A percentile compares a stretch with the other conserved stretches of the same genome.
phyloP scores from a whole-genome alignment of 2,113 vertebrate genomes.

The Equus quagga region DNA sequence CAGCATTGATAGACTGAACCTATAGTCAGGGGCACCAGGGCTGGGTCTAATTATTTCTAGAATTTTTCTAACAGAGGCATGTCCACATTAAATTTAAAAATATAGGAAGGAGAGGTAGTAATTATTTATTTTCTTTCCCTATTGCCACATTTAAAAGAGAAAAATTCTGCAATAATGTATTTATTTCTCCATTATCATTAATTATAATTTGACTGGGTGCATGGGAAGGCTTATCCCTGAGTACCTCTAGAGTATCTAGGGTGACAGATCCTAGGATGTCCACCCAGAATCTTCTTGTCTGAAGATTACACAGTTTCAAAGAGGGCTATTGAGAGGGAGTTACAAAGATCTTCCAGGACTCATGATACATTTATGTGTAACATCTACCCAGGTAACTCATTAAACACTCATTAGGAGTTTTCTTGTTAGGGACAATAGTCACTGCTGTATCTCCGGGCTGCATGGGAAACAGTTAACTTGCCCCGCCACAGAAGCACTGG shows the following conservation, averaged over 20 bases:
- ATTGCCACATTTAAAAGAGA: neutral
- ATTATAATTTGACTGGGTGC: neutral
- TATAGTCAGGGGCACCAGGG: neutral
- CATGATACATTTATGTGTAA: no score
- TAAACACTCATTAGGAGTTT: neutral
- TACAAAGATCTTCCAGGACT: neutral
- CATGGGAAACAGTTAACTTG: no score
- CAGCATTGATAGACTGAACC: fast-evolving
- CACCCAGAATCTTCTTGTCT: neutral
- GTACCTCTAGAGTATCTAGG: neutral
- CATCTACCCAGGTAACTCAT: no score
- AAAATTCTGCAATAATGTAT: neutral
- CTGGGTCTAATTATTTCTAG: neutral
- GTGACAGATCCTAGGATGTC: neutral
- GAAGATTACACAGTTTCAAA: neutral
- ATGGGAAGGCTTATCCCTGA: neutral
- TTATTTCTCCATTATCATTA: neutral
- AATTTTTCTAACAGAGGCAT: neutral
- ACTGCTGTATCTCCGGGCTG: neutral
- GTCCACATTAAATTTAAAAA: neutral
- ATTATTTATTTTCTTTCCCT: neutral
- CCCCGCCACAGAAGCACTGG: neutral
- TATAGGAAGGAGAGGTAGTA: neutral
- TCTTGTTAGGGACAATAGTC: neutral
- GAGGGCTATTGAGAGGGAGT: neutral